Percentiles rank a stretch among this genome's conserved stretches.
Evolutionary conservation across 2,888 invertebrate species (phyloP).

Genomic region (Prenolepis imparis): DNA sequence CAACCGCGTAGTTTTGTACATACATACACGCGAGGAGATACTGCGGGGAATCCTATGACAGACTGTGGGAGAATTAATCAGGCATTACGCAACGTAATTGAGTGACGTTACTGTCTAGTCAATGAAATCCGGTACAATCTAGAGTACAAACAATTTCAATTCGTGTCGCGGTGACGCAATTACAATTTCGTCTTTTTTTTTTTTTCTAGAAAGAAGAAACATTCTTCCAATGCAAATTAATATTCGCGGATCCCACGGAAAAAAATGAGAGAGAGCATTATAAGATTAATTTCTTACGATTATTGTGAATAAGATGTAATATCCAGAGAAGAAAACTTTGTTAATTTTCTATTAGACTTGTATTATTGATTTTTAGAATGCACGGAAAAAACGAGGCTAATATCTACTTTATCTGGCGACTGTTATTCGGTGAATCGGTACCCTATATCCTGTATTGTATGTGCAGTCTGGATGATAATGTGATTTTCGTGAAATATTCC

Average conservation of each 20-base stretch:
- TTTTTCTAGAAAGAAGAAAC: not conserved
- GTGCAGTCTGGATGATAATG: too few relatives aligned
- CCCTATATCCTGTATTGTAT: too few relatives aligned
- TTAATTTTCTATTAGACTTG: too few relatives aligned
- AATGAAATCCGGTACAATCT: slow-evolving; percentile 81
- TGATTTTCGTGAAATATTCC: too few relatives aligned
- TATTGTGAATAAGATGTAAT: not conserved
- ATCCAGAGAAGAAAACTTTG: too few relatives aligned
- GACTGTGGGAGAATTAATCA: slow-evolving; percentile 62
- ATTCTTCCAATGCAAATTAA: not conserved
- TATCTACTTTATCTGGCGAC: too few relatives aligned
- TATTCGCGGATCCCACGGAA: not conserved
- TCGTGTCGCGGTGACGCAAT: not conserved
- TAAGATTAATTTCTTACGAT: not conserved
- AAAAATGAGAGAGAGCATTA: not conserved
- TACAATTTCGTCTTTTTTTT: not conserved
- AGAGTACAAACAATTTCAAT: slow-evolving; percentile 58
- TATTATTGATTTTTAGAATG: too few relatives aligned
- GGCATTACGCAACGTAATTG: slow-evolving; percentile 65
- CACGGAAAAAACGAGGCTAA: too few relatives aligned
- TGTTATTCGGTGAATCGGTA: too few relatives aligned
- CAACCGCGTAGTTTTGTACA: not conserved
- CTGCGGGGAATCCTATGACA: not conserved
- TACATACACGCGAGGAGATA: not conserved
- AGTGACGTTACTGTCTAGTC: slow-evolving; percentile 60